Base-by-base conservation (phyloP, 2,888 invertebrate genomes). In the Diloba caeruleocephala region DNA sequence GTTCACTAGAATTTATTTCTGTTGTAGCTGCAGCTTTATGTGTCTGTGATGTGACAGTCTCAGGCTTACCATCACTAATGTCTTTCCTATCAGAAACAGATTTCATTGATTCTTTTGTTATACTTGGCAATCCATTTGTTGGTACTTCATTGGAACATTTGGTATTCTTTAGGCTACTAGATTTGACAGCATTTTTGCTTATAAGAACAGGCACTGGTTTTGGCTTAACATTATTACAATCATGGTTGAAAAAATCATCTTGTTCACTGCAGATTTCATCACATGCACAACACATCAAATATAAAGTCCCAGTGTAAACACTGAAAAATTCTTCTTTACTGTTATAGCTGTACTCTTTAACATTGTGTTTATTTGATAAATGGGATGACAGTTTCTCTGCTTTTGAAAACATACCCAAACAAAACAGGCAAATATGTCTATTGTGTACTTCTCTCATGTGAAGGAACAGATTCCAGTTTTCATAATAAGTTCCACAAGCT, bases 401-500 rank as follows among this genome's bases (percentile, higher is more conserved):
- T 74, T 96, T 95, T 23, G 96, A 96, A 89, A 97, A 97, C 95
- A 97, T 96, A 39, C 97, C 96, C 60, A 97, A 93, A 82, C 98
- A 98, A 87, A 96, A 97, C 42, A 98, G 90, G 82, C 98, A 98
- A 71, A 97, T 96, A 79, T 96, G 96, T 44, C 97, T 95, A 72
- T 96, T 95, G 84, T 98, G 98, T 51, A 96, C 95, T 78, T 97
- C 97, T 44, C 96, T 94, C 95, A 97, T 97, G 75, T 98, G 98
- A 34, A 97, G 87, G 82, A 97, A 97, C 54, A 97, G 94, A 88
- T 97, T 97, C 97, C 97, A 97, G 76, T 97, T 96, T 86, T 97
- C 97, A 89, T 97, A 97, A 78, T 97, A 97, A 8, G 96, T 97
- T 33, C 96, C 96, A 84, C 97, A 97, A 0, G 96, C 96, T 9